Conservation (phyloP, 1,140 invertebrate species). For the Drosophila takahashii region DNA sequence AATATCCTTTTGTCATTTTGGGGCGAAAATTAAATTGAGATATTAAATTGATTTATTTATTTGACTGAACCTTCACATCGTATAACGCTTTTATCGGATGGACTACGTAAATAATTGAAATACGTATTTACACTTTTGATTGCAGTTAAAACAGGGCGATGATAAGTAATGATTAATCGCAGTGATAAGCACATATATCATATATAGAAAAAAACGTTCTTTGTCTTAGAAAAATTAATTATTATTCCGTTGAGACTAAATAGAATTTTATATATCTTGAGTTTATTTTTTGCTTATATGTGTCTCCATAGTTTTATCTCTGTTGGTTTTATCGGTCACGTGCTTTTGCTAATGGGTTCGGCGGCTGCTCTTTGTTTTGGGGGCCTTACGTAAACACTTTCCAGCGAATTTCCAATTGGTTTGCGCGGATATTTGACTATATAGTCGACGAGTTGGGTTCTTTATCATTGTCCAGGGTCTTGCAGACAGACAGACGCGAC, state of each 20-base stretch:
- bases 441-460: background rate
- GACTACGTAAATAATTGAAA: background rate
- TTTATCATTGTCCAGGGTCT: constrained; percentile 28
- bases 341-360: constrained; percentile 13
- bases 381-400: constrained; percentile 19
- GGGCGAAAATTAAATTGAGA: too few relatives aligned
- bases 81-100: background rate
- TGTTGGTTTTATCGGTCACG: constrained; percentile 9
- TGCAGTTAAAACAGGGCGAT: background rate
- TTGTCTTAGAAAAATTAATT: too few relatives aligned
- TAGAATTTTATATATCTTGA: background rate
- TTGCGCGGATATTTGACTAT: constrained; percentile 21
- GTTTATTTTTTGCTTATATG: background rate
- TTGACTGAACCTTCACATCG: too few relatives aligned
- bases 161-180: constrained; percentile 13
- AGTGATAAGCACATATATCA: too few relatives aligned
- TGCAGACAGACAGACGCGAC: constrained; percentile 47
- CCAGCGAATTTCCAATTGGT: constrained; percentile 18
- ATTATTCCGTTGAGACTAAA: too few relatives aligned
- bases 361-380: constrained; percentile 9
- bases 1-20: too few relatives aligned
- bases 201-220: too few relatives aligned
- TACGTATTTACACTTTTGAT: background rate
- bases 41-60: background rate
- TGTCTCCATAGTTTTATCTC: constrained; percentile 21